Evolutionary conservation across 2,888 invertebrate species (phyloP), one percentile per base, ranked within the genome.

Genomic region (Acrobasis consociella): DNA sequence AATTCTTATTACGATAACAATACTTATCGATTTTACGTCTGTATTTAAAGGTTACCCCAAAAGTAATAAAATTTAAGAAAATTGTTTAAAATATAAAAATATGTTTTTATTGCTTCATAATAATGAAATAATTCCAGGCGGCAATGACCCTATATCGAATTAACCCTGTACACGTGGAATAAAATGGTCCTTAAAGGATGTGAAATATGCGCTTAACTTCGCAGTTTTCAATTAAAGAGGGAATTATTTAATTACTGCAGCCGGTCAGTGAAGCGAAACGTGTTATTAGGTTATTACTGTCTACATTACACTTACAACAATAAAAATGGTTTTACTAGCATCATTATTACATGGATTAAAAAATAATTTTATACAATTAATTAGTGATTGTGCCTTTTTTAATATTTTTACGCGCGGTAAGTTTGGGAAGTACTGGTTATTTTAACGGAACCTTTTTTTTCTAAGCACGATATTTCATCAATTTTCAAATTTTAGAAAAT

Each of bases 161-260:
- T n/a, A 16, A 55, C 9, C 9, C 16, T 9, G 39, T 55, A 39
- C 16, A 31, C 31, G 46, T 46, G 46, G 46, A 46, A 22, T 22
- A 11, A 46, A 56, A 16, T 11, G 8, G 16, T 46, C 42, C 8
- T 56, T 42, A 39, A 39, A n/a, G 10, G 38, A 38, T 42, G 42
- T 11, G 10, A 1, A 11, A 42, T 42, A 13, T 10, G 11, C 15
- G 39, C 2, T 39, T n/a, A 15, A 15, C 15, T 10, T 55, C 31
- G 31, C n/a, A 31, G 52, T 53, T 53, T 31, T 38, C 39, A 55
- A 55, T 55, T 39, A 39, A 10, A 11, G n/a, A 7, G 38, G 39
- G 55, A 39, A 55, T 55, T 39, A 55, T 55, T 55, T 55, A 55
- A 55, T 55, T 39, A 55, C 39, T 37, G 46, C 11, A 55, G 31